Percentiles rank a stretch among this genome's conserved stretches.
Evolutionary conservation across 1,140 invertebrate species (phyloP).

Genomic region (Drosophila santomea): DNA sequence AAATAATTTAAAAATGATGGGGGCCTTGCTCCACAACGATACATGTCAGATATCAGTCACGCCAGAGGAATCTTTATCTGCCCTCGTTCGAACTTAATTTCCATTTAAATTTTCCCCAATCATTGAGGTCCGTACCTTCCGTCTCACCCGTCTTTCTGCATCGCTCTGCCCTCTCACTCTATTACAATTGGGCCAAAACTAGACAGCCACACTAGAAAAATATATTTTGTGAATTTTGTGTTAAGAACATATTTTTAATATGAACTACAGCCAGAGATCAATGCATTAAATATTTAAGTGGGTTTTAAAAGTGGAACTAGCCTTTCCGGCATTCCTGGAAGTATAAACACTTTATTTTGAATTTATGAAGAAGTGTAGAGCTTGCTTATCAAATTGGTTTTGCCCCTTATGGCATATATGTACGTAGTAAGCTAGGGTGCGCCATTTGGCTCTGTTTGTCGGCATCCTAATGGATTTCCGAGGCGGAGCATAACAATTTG

Average conservation of each 20-base stretch:
- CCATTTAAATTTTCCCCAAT: conserved; percentile 45
- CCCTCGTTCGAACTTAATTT: conserved; percentile 48
- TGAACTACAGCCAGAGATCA: no score
- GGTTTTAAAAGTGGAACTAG: no score
- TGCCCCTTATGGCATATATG: conserved; percentile 1
- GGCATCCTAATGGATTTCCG: conserved; percentile 50
- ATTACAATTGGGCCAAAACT: conserved; percentile 16
- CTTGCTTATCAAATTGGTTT: not conserved
- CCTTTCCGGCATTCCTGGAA: not conserved
- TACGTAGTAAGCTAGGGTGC: conserved; percentile 18
- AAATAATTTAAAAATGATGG: conserved; percentile 32
- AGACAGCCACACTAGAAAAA: conserved; percentile 9
- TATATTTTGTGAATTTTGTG: no score
- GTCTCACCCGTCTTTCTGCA: not conserved
- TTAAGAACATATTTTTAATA: no score
- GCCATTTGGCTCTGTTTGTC: conserved; percentile 43
- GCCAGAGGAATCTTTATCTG: conserved; percentile 15
- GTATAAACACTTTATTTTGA: no score
- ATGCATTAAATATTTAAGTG: no score
- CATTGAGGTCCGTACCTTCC: conserved; percentile 14
- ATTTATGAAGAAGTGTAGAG: not conserved
- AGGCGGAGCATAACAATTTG: conserved; percentile 62
- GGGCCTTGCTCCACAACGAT: not conserved
- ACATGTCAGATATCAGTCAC: conserved; percentile 4
- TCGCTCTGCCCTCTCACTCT: not conserved